These are phyloP conservation scores for Drosophila arizonae DNA, from an alignment of 1,140 invertebrate genomes.

Conservation along the genomic window DNA sequence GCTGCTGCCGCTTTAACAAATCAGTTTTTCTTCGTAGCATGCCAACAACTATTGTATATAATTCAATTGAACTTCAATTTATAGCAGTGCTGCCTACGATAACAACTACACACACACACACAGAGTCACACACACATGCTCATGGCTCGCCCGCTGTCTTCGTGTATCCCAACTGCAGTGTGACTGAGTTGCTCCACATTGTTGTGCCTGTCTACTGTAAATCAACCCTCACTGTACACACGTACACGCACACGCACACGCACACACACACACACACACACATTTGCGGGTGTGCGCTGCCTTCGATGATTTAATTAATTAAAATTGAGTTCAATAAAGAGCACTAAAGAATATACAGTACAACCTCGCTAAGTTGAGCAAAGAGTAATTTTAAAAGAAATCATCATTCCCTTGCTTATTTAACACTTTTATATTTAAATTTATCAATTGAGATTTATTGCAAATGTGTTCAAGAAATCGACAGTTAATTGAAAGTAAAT, in stretches of 20 bases:
- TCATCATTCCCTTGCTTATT: background rate
- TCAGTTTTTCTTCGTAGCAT: slow-evolving; percentile 63
- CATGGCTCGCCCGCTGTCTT: slow-evolving; percentile 13
- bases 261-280: slow-evolving; percentile 41
- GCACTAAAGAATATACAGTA: slow-evolving; percentile 47
- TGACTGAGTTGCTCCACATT: slow-evolving; percentile 14
- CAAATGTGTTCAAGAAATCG: background rate
- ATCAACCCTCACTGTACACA: slow-evolving; percentile 57
- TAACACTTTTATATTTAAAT: background rate
- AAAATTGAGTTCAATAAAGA: slow-evolving; percentile 80
- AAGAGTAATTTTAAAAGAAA: background rate
- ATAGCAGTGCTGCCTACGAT: slow-evolving; percentile 56
- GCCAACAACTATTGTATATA: slow-evolving; percentile 75
- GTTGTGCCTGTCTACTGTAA: slow-evolving; percentile 48
- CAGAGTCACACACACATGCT: background rate
- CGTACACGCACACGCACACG: background rate
- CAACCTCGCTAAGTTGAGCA: slow-evolving; percentile 11
- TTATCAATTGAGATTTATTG: slow-evolving; percentile 9
- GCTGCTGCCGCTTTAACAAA: slow-evolving; percentile 53
- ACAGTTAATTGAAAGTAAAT: background rate
- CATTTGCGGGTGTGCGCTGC: slow-evolving; percentile 36
- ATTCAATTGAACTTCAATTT: slow-evolving; percentile 82
- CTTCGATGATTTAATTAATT: slow-evolving; percentile 82
- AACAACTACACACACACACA: slow-evolving; percentile 27
- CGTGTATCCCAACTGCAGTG: slow-evolving; percentile 10